phyloP scores from a whole-genome alignment of 2,888 invertebrate genomes.

The Loripinus fragilis region DNA sequence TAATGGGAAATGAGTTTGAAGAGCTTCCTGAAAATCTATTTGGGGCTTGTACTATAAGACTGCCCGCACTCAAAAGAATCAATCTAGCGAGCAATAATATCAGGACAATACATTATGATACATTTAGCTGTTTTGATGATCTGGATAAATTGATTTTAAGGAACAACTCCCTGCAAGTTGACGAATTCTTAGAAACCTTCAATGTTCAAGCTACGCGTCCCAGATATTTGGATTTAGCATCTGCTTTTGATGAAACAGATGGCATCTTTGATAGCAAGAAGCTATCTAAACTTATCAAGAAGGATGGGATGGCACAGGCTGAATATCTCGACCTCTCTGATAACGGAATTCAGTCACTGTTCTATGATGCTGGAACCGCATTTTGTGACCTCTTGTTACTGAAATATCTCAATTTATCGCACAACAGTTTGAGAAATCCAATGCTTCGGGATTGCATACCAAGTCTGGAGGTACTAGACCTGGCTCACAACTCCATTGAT shows the following conservation, averaged over 20 bases:
- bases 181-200: background rate
- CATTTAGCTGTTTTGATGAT: background rate
- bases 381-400: background rate
- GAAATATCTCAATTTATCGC: background rate
- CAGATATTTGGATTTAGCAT: background rate
- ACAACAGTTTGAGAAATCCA: background rate
- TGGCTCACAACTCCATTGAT: background rate
- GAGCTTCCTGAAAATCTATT: background rate
- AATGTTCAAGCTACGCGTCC: background rate
- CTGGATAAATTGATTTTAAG: background rate
- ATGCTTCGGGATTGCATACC: background rate
- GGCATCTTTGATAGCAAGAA: background rate
- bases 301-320: background rate
- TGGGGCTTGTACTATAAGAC: background rate
- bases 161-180: background rate
- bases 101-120: background rate
- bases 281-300: background rate
- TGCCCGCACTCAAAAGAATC: background rate
- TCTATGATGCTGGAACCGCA: background rate
- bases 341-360: background rate
- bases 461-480: background rate
- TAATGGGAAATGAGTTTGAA: background rate
- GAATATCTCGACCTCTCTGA: background rate
- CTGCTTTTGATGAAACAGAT: background rate
- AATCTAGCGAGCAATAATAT: background rate